A percentile compares a stretch with the other conserved stretches of the same genome.
Evolutionary conservation across 2,113 vertebrate genomes (phyloP).

Genomic region (Zosterops borbonicus): DNA sequence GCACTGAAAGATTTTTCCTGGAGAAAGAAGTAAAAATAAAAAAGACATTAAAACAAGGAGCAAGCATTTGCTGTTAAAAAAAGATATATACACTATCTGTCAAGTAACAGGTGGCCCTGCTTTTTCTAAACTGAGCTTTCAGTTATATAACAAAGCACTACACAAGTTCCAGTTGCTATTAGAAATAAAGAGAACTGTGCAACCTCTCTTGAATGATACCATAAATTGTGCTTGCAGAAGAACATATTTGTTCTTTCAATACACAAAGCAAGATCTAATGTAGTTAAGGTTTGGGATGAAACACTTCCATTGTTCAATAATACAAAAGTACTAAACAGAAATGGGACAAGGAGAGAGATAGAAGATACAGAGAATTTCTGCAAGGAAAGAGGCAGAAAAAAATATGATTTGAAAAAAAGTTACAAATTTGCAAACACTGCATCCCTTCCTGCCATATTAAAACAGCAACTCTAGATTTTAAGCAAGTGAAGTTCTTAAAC

Average conservation of each 20-base stretch:
- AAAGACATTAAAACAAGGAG: background rate
- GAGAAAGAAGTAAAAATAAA: background rate
- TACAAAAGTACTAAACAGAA: background rate
- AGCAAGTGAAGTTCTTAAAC: background rate
- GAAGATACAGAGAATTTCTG: background rate
- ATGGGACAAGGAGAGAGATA: background rate
- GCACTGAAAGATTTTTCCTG: slow-evolving; percentile 90
- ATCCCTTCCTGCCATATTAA: background rate
- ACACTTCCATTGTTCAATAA: background rate
- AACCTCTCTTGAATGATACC: background rate
- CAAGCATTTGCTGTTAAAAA: background rate
- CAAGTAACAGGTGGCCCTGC: background rate
- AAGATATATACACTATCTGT: background rate
- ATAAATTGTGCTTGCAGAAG: background rate
- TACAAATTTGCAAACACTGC: background rate
- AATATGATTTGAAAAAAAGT: background rate
- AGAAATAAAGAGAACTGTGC: background rate
- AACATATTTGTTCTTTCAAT: background rate
- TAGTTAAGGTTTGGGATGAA: background rate
- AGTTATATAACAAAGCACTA: background rate
- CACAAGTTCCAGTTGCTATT: background rate
- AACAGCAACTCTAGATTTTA: background rate
- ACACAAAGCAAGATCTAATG: background rate
- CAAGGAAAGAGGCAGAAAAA: background rate
- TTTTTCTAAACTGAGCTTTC: background rate